Base-by-base conservation (phyloP, 2,888 invertebrate genomes). In the Microctonus hyperodae region DNA sequence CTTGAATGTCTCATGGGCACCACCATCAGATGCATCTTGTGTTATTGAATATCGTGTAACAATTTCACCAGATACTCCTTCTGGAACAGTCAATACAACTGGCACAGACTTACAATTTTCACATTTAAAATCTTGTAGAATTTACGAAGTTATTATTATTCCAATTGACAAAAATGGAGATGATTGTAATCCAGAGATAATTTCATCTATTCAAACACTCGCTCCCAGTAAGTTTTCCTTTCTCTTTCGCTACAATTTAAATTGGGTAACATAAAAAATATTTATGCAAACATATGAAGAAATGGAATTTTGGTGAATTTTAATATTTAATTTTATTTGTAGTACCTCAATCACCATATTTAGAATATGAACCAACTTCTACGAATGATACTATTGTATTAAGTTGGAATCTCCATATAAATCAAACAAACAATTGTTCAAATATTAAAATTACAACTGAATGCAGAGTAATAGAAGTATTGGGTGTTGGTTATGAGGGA, bases 21-120 rank as follows among this genome's bases (percentile, higher is more conserved):
- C 72, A 11, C 80, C 81, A 7, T 51, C 53, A 1, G 79, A 74
- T n/a, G 64, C 67, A 22, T 71, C 72, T 9, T 81, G 81, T 63
- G 69, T 78, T 4, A 66, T 73, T 22, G 35, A 72, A 59, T 82
- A 81, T 65, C 70, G 69, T 37, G 56, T 81, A 23, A 75, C 65
- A 37, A 57, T 75, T 60, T 59, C 40, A 33, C 72, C 69, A 1
- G 25, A 67, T 22, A 64, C 56, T 7, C 53, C 59, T 37, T 10
- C 40, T 28, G 7, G 1, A 16, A 35, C 44, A 4, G 28, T 25
- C 6, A n/a, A 44, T 13, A 67, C 68, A 5, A 35, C 20, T 1
- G 64, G 33, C 0, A 72, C 71, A 0, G 50, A 4, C 20, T 56
- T 68, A 4, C 78, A 72, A 65, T 50, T 22, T 70, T 82, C 57